These are phyloP conservation scores for Podiceps cristatus DNA, from an alignment of 2,113 vertebrate genomes.

Conservation along the genomic window DNA sequence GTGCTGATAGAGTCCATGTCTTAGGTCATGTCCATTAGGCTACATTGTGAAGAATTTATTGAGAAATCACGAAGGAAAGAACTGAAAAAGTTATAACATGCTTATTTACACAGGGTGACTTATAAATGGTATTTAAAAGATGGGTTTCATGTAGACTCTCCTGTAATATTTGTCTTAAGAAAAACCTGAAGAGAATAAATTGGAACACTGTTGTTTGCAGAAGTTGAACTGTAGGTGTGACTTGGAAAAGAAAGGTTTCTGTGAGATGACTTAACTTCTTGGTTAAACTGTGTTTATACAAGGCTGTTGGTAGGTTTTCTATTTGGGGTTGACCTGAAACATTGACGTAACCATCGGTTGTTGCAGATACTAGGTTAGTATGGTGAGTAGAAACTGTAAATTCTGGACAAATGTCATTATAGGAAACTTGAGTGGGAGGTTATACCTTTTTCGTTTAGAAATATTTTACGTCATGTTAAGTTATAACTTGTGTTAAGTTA, in stretches of 20 bases:
- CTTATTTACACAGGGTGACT: background rate
- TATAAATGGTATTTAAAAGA: background rate
- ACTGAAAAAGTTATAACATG: rapidly evolving
- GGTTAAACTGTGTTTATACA: background rate
- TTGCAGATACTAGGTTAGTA: background rate
- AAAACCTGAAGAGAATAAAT: background rate
- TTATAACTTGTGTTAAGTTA: too few species aligned
- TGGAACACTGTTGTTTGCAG: background rate
- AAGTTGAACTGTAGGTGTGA: background rate
- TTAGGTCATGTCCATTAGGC: background rate
- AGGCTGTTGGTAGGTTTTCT: background rate
- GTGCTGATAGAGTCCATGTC: background rate
- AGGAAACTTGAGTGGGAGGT: background rate
- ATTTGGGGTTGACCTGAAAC: background rate
- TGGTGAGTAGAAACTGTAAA: background rate
- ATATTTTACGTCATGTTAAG: background rate
- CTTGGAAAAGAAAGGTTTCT: background rate
- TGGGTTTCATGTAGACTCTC: background rate
- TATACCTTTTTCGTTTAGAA: background rate
- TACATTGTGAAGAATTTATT: background rate
- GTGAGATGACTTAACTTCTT: background rate
- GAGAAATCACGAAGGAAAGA: background rate
- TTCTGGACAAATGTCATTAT: background rate
- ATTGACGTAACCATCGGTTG: background rate
- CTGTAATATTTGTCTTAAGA: background rate